Base-by-base conservation (phyloP, 2,113 vertebrate species). In the Centropristis striata region DNA sequence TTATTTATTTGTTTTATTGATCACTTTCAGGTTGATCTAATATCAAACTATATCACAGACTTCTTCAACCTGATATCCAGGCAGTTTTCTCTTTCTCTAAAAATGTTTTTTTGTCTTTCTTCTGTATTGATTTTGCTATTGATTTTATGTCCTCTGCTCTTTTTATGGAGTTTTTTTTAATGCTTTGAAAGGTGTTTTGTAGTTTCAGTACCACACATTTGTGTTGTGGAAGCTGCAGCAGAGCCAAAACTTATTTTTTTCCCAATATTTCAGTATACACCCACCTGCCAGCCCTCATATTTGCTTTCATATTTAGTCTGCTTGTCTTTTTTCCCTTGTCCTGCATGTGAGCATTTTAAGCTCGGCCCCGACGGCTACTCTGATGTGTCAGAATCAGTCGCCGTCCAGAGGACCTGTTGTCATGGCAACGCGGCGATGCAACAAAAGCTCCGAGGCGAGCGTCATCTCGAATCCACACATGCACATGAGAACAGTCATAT, bases 371-470 rank as follows among this genome's bases (percentile, higher is more conserved):
- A 3, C 25, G 64, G 86, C 79, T 36, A 71, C 78, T 82, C 65
- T 44, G 60, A 68, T 60, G 50, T 74, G 78, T 86, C 65, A 53
- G 73, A 87, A 54, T 55, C 50, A 11, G 70, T 82, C 51, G 37
- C 57, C n/a, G 57, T 77, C 7, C 81, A 84, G 78, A 81, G 74
- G 69, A 91, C 88, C 80, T 89, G 91, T 93, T 93, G 90, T 90
- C 81, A 78, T 84, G 88, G 67, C 60, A 75, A 89, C 71, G 13
- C 21, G 0, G 67, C 44, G 60, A 91, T 70, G 90, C 86, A 65
- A 53, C 32, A 32, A 71, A 27, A 36, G 63, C 78, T 89, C 39
- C 2, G 28, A 80, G 75, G 82, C 64, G 21, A 75, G 61, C 76
- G 49, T 86, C 51, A 20, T 46, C 39, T 82, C 58, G 21, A 41